A percentile compares a stretch with the other conserved stretches of the same genome.
phyloP scores from a whole-genome alignment of 2,113 vertebrate species.

The Lates calcarifer region DNA sequence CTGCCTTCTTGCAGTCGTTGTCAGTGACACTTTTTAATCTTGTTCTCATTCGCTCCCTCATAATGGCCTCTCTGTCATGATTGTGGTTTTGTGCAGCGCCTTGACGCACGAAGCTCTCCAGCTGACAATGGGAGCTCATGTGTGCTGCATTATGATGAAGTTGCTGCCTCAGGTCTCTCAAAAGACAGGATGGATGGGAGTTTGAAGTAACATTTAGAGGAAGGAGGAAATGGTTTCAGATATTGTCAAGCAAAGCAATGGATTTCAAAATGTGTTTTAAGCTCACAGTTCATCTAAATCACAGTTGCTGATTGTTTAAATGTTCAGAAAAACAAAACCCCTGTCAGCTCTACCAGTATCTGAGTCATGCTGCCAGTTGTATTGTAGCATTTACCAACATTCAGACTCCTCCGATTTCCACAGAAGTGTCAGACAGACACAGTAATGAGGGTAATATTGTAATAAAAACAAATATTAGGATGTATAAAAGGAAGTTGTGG shows the following conservation, averaged over 20 bases:
- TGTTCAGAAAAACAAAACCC: background rate
- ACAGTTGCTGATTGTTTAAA: background rate
- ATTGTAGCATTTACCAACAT: background rate
- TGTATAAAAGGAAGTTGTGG: slow-evolving; percentile 1
- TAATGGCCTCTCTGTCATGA: slow-evolving; percentile 69
- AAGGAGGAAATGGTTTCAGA: background rate
- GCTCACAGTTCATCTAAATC: background rate
- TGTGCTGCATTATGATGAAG: slow-evolving; percentile 73
- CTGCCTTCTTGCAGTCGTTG: slow-evolving; percentile 39
- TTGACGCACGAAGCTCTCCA: slow-evolving; percentile 59
- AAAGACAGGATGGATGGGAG: background rate
- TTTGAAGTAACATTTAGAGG: slow-evolving; percentile 4
- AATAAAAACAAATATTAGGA: slow-evolving; percentile 18
- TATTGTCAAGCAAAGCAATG: background rate
- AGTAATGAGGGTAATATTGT: background rate
- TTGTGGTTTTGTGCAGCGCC: slow-evolving; percentile 66
- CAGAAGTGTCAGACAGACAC: background rate
- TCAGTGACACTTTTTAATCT: slow-evolving; percentile 59
- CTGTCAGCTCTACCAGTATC: background rate
- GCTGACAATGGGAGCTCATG: slow-evolving; percentile 62
- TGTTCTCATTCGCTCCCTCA: slow-evolving; percentile 58
- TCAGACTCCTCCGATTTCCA: background rate
- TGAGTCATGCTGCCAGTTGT: background rate
- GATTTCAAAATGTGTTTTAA: background rate
- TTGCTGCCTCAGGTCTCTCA: slow-evolving; percentile 39